Evolutionary conservation across 1,140 invertebrate species (phyloP).

Genomic region (Camponotus vicinus): DNA sequence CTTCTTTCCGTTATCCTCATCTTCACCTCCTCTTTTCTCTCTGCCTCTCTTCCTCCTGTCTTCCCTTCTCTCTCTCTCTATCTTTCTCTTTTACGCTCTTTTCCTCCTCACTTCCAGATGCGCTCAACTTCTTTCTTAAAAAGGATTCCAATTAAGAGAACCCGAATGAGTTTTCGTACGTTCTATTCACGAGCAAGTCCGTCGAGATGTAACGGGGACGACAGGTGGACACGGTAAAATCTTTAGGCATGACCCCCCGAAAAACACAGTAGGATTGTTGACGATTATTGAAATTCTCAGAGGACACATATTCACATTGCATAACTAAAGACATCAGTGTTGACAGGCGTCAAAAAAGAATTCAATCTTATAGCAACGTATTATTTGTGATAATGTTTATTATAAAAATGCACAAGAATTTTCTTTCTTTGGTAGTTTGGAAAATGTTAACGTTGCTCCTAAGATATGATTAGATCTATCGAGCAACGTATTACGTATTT

Average conservation of each 20-base stretch:
- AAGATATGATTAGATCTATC: neutral
- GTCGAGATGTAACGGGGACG: conserved; percentile 63
- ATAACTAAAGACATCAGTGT: neutral
- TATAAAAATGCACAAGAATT: neutral
- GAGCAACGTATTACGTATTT: neutral
- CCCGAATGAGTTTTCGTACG: conserved; percentile 65
- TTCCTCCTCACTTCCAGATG: conserved; percentile 64
- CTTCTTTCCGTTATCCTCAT: conserved; percentile 24
- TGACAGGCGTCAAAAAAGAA: neutral
- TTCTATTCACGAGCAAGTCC: conserved; percentile 59
- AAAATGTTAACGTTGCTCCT: neutral
- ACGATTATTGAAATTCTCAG: neutral
- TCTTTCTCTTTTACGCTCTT: neutral
- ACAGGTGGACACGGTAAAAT: conserved; percentile 67
- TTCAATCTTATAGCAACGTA: neutral
- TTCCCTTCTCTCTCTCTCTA: neutral
- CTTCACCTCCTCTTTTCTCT: conserved; percentile 10
- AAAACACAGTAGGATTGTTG: neutral
- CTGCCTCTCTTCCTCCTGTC: neutral
- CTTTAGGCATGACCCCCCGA: conserved; percentile 10
- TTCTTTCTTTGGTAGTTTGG: neutral
- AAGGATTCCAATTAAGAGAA: conserved; percentile 73
- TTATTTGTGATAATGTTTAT: neutral
- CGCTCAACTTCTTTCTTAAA: conserved; percentile 62
- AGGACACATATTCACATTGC: neutral